A percentile compares a stretch with the other conserved stretches of the same genome.
Evolutionary conservation across 2,113 vertebrate genomes (phyloP).

Genomic region (Candoia aspera): DNA sequence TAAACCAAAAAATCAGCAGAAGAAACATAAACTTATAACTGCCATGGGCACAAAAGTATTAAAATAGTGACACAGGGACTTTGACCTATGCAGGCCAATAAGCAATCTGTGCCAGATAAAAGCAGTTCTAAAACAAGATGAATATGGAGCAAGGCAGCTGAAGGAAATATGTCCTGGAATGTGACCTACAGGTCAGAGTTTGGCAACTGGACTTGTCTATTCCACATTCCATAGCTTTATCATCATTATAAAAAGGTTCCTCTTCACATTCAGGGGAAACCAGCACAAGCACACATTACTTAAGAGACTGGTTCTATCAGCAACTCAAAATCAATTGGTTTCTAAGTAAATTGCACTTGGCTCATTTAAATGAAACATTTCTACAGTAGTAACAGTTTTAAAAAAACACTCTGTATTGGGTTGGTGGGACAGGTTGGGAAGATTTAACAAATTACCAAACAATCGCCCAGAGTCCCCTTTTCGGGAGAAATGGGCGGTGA

Average conservation of each 20-base stretch:
- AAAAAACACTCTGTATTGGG: no score
- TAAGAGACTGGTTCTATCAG: not conserved
- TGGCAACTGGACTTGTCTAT: conserved; percentile 49
- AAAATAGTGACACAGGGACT: not conserved
- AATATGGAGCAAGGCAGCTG: not conserved
- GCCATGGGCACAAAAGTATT: not conserved
- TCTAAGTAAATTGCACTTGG: not conserved
- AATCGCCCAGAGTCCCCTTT: no score
- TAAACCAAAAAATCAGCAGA: not conserved
- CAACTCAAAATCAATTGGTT: not conserved
- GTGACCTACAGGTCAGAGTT: not conserved
- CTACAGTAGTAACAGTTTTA: not conserved
- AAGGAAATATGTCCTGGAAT: conserved; percentile 10
- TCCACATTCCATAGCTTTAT: conserved; percentile 39
- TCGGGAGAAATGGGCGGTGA: no score
- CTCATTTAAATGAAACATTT: not conserved
- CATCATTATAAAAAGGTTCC: conserved; percentile 33
- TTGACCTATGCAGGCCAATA: not conserved
- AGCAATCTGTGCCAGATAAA: not conserved
- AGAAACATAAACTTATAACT: not conserved
- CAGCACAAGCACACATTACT: not conserved
- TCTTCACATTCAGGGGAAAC: not conserved
- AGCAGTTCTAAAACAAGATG: not conserved
- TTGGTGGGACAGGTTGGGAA: not conserved
- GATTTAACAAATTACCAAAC: not conserved